Evolutionary conservation across 92 coral and sea anemone species (phyloP).

Genomic region (Zoanthus sansibaricus): DNA sequence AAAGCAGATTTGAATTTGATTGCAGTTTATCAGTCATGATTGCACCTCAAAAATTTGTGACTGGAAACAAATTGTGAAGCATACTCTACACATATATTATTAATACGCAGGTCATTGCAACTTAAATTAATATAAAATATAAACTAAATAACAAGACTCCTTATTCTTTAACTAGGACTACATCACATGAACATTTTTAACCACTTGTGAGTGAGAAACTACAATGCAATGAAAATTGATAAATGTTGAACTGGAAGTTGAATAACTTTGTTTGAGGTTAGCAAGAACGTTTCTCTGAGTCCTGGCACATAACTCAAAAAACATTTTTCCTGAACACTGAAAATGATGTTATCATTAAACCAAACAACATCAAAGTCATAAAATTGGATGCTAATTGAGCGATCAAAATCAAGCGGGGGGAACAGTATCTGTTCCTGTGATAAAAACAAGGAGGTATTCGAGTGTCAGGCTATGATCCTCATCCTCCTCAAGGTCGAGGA

Average conservation of each 20-base stretch:
- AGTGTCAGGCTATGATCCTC: no score
- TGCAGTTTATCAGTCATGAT: no score
- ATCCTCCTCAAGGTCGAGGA: no score
- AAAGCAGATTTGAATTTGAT: no score
- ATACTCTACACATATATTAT: conserved; percentile 24
- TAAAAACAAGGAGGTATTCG: no score
- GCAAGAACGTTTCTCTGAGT: conserved; percentile 11
- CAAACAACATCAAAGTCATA: background rate
- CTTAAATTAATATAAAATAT: conserved; percentile 21
- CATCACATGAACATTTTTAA: conserved; percentile 3
- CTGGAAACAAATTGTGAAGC: conserved; percentile 16
- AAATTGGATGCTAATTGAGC: no score
- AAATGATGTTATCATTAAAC: conserved; percentile 23
- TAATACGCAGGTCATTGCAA: conserved; percentile 24
- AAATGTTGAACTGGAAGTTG: conserved; percentile 15
- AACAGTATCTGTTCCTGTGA: no score
- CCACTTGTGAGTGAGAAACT: background rate
- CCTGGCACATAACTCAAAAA: conserved; percentile 2
- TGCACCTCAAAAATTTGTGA: background rate
- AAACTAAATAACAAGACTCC: conserved; percentile 13
- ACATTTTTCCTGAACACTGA: conserved; percentile 18
- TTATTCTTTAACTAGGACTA: conserved; percentile 3
- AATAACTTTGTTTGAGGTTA: conserved; percentile 7
- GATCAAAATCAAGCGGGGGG: no score
- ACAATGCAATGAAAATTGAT: conserved; percentile 9